phyloP scores from a whole-genome alignment of 2,113 vertebrate genomes.

The Antigone vipio region DNA sequence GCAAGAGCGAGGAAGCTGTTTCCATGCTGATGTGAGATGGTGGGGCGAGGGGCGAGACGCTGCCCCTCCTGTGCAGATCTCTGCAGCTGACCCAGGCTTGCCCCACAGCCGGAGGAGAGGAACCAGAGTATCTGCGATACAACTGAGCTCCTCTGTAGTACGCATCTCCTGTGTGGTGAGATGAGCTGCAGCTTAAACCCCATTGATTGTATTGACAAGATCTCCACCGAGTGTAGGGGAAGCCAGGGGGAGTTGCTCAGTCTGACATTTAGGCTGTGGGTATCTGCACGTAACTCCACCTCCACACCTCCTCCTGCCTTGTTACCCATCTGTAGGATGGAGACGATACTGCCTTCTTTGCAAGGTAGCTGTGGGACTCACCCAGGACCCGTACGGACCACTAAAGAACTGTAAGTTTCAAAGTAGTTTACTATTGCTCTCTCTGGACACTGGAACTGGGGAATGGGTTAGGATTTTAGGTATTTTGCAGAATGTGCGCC shows the following conservation, averaged over 20 bases:
- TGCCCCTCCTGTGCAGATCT: not conserved
- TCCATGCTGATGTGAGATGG: fast-evolving
- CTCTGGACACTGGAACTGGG: not conserved
- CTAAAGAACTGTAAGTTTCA: not conserved
- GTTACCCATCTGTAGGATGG: not conserved
- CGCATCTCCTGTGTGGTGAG: not conserved
- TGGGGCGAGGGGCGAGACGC: not conserved
- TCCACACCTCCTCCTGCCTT: not conserved
- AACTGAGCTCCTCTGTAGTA: not conserved
- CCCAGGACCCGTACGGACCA: not conserved
- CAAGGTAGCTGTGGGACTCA: not conserved
- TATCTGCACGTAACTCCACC: fast-evolving
- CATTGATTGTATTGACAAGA: not conserved
- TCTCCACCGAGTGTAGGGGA: fast-evolving
- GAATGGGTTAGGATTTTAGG: not conserved
- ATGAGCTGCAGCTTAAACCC: not conserved
- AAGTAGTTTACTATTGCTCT: not conserved
- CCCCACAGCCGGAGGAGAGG: not conserved
- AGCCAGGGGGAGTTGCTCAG: not conserved
- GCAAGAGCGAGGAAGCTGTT: fast-evolving
- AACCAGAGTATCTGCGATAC: not conserved
- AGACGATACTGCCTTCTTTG: not conserved
- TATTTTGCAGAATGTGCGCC: not conserved
- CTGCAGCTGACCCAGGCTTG: not conserved
- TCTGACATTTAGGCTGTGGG: not conserved